Evolutionary conservation across 1,140 invertebrate genomes (phyloP), one percentile per base, ranked within the genome.

Genomic region (Sinella curviseta): DNA sequence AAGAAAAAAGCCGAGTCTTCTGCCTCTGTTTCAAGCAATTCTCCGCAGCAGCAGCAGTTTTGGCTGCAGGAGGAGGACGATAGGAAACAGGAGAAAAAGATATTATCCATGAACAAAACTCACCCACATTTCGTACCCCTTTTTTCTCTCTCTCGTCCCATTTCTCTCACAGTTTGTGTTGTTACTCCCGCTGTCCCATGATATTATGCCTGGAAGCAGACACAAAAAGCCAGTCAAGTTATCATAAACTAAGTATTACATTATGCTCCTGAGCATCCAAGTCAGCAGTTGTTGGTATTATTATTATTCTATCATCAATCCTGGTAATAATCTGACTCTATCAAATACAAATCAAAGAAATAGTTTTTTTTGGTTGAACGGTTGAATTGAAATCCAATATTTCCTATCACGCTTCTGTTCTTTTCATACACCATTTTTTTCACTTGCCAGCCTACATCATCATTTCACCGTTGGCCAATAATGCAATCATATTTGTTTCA

Each of bases 311-410:
- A 77, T 80, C 75, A 82, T 82, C 81, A 82, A 80, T 79, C 79
- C 81, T 77, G 55, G 55, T 60, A 60, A 60, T 60, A 80, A 78
- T 74, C 79, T 78, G 48, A 78, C 60, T 79, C 73, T 80, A 80
- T 80, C 77, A 82, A 81, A 82, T 80, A 82, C 81, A 78, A 83
- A 83, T 83, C 82, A 81, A 57, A 79, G 60, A 80, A 78, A 60
- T 12, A 60, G 55, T n/a, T 4, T 14, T n/a, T 81, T 82, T 82
- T 80, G 77, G 76, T 77, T 54, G 76, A 82, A 78, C 77, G 77
- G 24, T 24, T 81, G 81, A 82, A 83, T 83, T 83, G 82, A 83
- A 83, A 83, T 82, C 82, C 82, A 82, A 83, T 83, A 83, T 83
- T 83, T 82, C 55, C 55, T 24, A 60, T 26, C 55, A 17, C 8